Percentiles rank a stretch among this genome's conserved stretches.
These are phyloP conservation scores for Ptilonorhynchus violaceus DNA, from an alignment of 2,113 vertebrate genomes.

Conservation along the genomic window DNA sequence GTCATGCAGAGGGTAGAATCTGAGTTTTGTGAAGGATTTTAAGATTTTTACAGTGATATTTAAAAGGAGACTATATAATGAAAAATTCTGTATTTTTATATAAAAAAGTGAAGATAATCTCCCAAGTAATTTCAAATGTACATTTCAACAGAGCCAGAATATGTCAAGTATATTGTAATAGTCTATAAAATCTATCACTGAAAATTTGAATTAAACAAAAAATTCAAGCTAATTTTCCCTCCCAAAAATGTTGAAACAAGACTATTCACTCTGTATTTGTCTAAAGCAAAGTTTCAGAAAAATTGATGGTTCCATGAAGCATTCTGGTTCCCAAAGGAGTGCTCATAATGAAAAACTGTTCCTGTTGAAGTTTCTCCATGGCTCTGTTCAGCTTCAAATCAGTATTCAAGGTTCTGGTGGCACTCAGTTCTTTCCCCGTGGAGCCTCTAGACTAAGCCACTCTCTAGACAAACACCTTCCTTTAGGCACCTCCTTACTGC, in stretches of 20 bases:
- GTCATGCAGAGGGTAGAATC: not conserved
- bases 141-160: not conserved
- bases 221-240: not conserved
- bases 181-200: not conserved
- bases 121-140: not conserved
- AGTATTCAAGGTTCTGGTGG: not conserved
- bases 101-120: not conserved
- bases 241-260: not conserved
- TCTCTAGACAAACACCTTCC: not conserved
- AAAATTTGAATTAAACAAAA: not conserved
- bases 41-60: not conserved
- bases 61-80: not conserved
- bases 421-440: not conserved
- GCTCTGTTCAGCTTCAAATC: not conserved
- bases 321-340: not conserved
- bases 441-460: not conserved
- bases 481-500: not conserved
- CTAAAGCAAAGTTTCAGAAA: slow-evolving; percentile 1
- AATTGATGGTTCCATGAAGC: not conserved
- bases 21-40: not conserved
- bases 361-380: not conserved
- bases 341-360: not conserved
- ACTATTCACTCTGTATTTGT: not conserved
- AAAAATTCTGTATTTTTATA: not conserved
- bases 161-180: not conserved